Evolutionary conservation across 2,888 invertebrate genomes (phyloP).

Genomic region (Scaptomyza flava): DNA sequence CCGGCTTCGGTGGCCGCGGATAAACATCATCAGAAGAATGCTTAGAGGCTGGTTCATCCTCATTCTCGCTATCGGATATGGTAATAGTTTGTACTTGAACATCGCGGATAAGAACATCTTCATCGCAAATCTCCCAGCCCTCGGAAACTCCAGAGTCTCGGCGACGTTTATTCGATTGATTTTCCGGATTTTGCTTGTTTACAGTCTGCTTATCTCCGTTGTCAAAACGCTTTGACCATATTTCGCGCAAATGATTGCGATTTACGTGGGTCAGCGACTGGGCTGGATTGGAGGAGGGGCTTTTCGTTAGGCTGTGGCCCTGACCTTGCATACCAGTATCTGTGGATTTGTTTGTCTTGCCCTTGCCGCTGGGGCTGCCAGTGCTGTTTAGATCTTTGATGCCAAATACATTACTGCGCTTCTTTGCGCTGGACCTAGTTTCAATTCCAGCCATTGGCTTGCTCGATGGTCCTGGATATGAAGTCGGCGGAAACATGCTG

Average conservation of each 20-base stretch:
- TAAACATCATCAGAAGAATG: not conserved
- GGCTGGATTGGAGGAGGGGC: not conserved
- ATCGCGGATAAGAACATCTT: constrained; percentile 78
- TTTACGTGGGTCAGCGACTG: constrained; percentile 42
- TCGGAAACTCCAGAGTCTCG: constrained; percentile 41
- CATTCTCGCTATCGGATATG: constrained; percentile 70
- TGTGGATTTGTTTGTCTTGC: not conserved
- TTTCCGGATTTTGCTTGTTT: not conserved
- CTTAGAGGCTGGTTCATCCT: not conserved
- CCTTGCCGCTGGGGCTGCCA: constrained; percentile 18
- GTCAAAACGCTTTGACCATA: constrained; percentile 77
- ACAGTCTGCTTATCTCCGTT: not conserved
- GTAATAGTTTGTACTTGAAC: constrained; percentile 52
- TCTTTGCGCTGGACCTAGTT: constrained; percentile 32
- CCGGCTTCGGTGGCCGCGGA: not conserved
- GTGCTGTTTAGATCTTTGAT: constrained; percentile 59
- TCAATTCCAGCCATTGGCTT: constrained; percentile 47
- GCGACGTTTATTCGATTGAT: constrained; percentile 58
- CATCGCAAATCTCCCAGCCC: constrained; percentile 70
- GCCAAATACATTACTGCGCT: constrained; percentile 66
- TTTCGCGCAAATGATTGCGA: constrained; percentile 72
- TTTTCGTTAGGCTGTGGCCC: constrained; percentile 62
- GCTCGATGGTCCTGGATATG: constrained; percentile 69
- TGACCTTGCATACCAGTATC: constrained; percentile 49
- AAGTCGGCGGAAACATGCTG: constrained; percentile 65